Evolutionary conservation across 2,113 vertebrate genomes (phyloP), one percentile per base, ranked within the genome.

Genomic region (Hippocampus guttulatus): DNA sequence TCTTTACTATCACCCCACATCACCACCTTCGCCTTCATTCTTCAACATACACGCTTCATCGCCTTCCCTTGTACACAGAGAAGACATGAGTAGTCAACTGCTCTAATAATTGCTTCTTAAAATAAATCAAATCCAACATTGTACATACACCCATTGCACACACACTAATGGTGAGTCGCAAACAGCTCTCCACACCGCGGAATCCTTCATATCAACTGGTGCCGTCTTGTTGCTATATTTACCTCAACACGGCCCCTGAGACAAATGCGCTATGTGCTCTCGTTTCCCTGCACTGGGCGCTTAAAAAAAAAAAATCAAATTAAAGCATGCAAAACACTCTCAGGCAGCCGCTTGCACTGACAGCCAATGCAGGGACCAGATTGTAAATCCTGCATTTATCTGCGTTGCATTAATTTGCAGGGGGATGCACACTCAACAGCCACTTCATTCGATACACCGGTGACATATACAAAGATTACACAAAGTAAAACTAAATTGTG

Each of bases 171-270:
- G 83, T 90, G 87, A 90, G 83, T 89, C 89, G 88, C 82, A 84
- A 64, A 75, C 82, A 84, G 71, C 85, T 79, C 82, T 88, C 80
- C 75, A 82, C 82, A 81, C 79, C 74, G 77, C 79, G 84, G 81
- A 83, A 88, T 88, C 79, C 81, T 86, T 90, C 90, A 87, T 90
- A 91, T 92, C 89, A 88, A 88, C 88, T 85, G 81, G 84, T 87
- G 82, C 77, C 87, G 80, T 84, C 83, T 88, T 85, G 85, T 88
- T 90, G 85, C 90, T 91, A 91, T 90, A 92, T 92, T 92, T 92
- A 90, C 85, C 79, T 79, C 79, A 67, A 69, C 83, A 81, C 85
- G 85, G 81, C 88, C 82, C 84, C 77, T 52, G 85, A 83, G 85
- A 89, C 81, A 85, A 89, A 91, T 79, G 83, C 80, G 20, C 67